Evolutionary conservation across 1,140 invertebrate genomes (phyloP), one percentile per base, ranked within the genome.

Genomic region (Drosophila murphyi): DNA sequence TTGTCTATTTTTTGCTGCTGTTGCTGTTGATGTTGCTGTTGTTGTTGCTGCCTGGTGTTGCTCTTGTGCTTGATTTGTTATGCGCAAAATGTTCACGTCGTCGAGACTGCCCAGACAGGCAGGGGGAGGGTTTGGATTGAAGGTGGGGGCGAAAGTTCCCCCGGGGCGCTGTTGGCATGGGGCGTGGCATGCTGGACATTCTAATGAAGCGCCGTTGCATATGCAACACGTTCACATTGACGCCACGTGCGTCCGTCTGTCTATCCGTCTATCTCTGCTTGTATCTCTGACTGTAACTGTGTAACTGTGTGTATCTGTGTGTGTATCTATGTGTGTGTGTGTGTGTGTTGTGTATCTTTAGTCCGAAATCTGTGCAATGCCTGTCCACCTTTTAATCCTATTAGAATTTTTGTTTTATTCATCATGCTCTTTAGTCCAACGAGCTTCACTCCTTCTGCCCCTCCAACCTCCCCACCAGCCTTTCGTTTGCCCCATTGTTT

Each of bases 381-480:
- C 80, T 73, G 80, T 73, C 83, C 80, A 87, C 80, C 82, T 88
- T 87, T 87, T 87, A 87, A 87, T 87, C 83, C 83, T 87, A 87
- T 87, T 87, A 87, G 80, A 87, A 87, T 87, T 87, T 87, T 87
- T 87, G 83, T 87, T 87, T 87, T 87, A 87, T 88, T 87, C 82
- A 87, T 87, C 83, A 83, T 68, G 72, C 72, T 78, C 57, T 62
- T 48, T 39, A 65, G 52, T 37, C 20, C 20, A 20, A 20, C 50
- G 54, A 65, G 50, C 56, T 20, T 20, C 20, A 20, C 63, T 29
- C 56, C 56, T 41, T 29, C 37, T 8, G 6, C 10, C 0, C 3
- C 10, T 29, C 34, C 39, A 51, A 43, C 20, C 31, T 5, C 28
- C 71, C 52, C 56, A 12, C 20, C 20, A 20, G 37, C 10, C 39